Evolutionary conservation across 2,888 invertebrate genomes (phyloP).

Genomic region (Cryptosula pallasiana): DNA sequence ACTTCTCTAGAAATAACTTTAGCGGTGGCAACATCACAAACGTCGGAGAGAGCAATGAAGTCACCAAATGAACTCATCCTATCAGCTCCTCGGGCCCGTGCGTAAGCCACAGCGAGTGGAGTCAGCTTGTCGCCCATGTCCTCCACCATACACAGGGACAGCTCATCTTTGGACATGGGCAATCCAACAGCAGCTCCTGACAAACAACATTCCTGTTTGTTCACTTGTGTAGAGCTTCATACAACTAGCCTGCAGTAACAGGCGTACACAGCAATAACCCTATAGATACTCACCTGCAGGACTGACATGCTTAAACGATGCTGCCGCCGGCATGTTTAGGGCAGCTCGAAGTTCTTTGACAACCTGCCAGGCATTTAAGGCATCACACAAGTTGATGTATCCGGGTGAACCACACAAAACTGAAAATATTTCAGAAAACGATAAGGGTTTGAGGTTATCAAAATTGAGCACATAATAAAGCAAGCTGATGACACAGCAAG

Average conservation of each 20-base stretch:
- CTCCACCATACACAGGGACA: conserved; percentile 86
- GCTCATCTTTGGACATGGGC: conserved; percentile 69
- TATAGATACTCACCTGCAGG: conserved; percentile 66
- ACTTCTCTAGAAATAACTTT: conserved; percentile 76
- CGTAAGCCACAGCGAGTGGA: conserved; percentile 85
- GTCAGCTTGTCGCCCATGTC: conserved; percentile 67
- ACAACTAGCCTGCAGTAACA: no score
- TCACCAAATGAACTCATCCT: conserved; percentile 99
- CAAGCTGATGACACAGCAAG: no score
- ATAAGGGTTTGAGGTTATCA: no score
- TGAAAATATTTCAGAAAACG: no score
- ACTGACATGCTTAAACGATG: conserved; percentile 97
- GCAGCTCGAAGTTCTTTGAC: conserved; percentile 80
- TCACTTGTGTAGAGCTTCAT: no score
- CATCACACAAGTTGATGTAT: conserved; percentile 94
- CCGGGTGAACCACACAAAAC: conserved; percentile 93
- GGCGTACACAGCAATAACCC: background rate
- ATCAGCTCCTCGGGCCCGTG: conserved; percentile 92
- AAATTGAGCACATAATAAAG: no score
- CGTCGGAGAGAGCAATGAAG: conserved; percentile 87
- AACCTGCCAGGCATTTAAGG: conserved; percentile 93
- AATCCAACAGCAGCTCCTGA: conserved; percentile 82
- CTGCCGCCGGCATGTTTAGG: conserved; percentile 74
- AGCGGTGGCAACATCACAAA: conserved; percentile 84
- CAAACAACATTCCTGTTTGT: no score